Evolutionary conservation across 2,888 invertebrate genomes (phyloP), one percentile per base, ranked within the genome.

Genomic region (Dasysyrphus tricinctus): DNA sequence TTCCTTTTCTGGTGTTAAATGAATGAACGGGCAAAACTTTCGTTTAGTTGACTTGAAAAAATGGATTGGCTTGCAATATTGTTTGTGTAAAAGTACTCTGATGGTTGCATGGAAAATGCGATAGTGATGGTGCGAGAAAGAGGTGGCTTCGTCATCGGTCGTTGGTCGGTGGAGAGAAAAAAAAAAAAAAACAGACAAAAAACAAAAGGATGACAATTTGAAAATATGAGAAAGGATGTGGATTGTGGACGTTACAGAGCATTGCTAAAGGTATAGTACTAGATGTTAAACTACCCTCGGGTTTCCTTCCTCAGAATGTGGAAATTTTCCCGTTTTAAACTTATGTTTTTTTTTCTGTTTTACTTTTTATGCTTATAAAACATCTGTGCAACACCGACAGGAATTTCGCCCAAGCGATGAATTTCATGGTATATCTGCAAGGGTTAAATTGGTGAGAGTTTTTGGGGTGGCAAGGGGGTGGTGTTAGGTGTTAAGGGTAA

Each of bases 1-100:
- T 86, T 82, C 82, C 86, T 86, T 82, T 86, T 82, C 78, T 69
- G 78, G 82, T 82, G 78, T 79, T 82, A 75, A 82, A 57, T 82
- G 86, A 82, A 79, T 82, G 82, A 82, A 86, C 65, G 78, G 67
- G 69, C 42, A 79, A 79, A 81, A 79, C 63, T 86, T 86, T 81
- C 82, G 78, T 81, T 63, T 77, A 81, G 81, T 81, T 78, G 65
- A 85, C 81, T 81, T 78, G 65, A 65, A 47, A 61, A 65, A 86
- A 78, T 79, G 78, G 77, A 86, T 86, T 86, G 86, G 59, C 78
- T 75, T 75, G 74, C 70, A 75, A 70, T 74, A 34, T 54, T 57
- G 67, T 70, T 32, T 24, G 14, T 24, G 67, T 47, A 72, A 42
- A 61, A 49, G 24, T 57, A 37, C 37, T n/a, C n/a, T 24, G 24